phyloP scores from a whole-genome alignment of 2,888 invertebrate species.

The Adineta ricciae region DNA sequence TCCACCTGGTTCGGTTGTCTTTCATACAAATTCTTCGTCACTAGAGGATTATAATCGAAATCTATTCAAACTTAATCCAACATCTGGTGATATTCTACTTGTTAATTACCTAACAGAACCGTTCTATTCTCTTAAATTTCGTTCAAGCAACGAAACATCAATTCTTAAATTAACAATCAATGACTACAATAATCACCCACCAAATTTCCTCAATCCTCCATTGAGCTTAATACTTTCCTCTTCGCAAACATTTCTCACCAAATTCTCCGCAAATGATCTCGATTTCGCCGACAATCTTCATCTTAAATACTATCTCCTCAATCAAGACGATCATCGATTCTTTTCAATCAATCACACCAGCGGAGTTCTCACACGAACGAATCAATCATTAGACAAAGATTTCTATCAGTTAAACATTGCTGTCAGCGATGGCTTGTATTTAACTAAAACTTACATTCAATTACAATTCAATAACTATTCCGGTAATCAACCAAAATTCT shows the following conservation, averaged over 20 bases:
- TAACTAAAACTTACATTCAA: not conserved
- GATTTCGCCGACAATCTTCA: not conserved
- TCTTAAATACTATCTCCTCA: not conserved
- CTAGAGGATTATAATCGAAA: not conserved
- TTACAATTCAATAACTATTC: not conserved
- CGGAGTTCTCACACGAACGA: not conserved
- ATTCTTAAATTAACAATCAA: not conserved
- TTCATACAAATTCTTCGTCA: not conserved
- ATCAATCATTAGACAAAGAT: not conserved
- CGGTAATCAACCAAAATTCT: not conserved
- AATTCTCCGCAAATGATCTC: not conserved
- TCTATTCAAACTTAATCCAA: not conserved
- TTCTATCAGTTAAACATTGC: not conserved
- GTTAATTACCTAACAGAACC: not conserved
- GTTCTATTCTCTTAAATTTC: not conserved
- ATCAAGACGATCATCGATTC: not conserved
- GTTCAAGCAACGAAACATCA: not conserved
- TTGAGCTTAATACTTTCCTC: not conserved
- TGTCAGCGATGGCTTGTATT: not conserved
- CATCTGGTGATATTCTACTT: not conserved
- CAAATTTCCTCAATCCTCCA: not conserved
- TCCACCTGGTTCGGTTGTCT: not conserved
- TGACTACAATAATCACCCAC: not conserved
- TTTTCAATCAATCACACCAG: not conserved
- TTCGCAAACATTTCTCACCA: not conserved